phyloP scores from a whole-genome alignment of 2,888 invertebrate species.

The Tiliacea citrago region DNA sequence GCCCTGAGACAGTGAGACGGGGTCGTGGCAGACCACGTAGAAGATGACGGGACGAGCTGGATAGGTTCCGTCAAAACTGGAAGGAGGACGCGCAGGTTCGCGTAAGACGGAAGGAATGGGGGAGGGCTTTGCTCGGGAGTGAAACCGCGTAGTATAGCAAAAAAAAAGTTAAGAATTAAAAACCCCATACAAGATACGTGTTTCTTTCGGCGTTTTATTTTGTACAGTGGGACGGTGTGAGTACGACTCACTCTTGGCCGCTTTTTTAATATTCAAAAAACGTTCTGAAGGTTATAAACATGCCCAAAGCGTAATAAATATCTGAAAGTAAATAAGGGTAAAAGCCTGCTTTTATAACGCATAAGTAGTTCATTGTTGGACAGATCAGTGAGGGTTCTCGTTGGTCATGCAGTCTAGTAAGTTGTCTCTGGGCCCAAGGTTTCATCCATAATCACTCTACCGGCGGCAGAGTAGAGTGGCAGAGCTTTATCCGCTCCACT shows the following conservation, averaged over 20 bases:
- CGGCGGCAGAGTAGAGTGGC: too few species aligned
- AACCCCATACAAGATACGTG: too few species aligned
- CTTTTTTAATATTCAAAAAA: conserved; percentile 11
- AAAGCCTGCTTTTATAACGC: neutral
- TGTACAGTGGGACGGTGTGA: neutral
- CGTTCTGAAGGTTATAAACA: conserved; percentile 7
- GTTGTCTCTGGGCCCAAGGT: neutral
- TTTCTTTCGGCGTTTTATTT: neutral
- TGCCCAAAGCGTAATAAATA: conserved; percentile 6
- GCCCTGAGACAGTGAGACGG: too few species aligned
- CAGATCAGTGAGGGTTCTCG: neutral
- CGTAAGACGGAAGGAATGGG: too few species aligned
- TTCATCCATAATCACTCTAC: neutral
- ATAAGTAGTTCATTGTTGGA: neutral
- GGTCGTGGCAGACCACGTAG: too few species aligned
- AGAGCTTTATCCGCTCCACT: too few species aligned
- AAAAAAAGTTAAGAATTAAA: too few species aligned
- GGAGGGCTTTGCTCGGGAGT: too few species aligned
- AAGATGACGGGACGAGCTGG: too few species aligned
- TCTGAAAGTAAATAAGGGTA: neutral
- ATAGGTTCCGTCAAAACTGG: too few species aligned
- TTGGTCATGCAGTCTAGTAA: neutral
- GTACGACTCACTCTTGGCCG: neutral
- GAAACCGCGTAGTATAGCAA: too few species aligned
- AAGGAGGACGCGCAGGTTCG: too few species aligned